Conservation (phyloP, 2,888 invertebrate species). For the Andrena praecox region DNA sequence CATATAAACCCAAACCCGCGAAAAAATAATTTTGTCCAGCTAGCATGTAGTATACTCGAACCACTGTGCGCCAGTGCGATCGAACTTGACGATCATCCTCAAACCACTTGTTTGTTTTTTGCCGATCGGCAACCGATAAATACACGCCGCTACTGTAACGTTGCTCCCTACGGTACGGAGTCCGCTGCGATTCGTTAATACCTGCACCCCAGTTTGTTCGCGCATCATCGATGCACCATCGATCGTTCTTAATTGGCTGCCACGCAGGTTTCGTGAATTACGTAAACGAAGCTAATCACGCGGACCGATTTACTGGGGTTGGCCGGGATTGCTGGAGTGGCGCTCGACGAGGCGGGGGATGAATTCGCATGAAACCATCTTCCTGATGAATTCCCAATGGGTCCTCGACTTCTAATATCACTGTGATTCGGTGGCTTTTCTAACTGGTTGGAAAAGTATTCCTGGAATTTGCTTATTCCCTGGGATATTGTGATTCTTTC, state of each 20-base stretch:
- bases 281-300: conserved; percentile 37
- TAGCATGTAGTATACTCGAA: too few species aligned
- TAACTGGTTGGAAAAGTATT: not conserved
- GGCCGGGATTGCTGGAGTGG: not conserved
- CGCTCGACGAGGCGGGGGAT: not conserved
- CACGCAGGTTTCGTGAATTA: conserved; percentile 15
- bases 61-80: too few species aligned
- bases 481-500: not conserved
- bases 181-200: conserved; percentile 31
- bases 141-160: not conserved
- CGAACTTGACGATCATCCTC: not conserved
- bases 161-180: not conserved
- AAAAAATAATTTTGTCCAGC: too few species aligned
- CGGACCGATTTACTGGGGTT: not conserved
- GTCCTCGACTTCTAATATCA: not conserved
- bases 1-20: too few species aligned
- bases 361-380: not conserved
- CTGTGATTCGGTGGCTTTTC: too few species aligned
- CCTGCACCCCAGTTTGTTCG: conserved; percentile 7
- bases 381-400: not conserved
- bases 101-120: not conserved
- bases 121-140: not conserved
- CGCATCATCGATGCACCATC: conserved; percentile 25
- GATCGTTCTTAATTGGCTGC: conserved; percentile 40
- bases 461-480: not conserved